Conservation (phyloP, 2,888 invertebrate species). For the Drosophila putrida region DNA sequence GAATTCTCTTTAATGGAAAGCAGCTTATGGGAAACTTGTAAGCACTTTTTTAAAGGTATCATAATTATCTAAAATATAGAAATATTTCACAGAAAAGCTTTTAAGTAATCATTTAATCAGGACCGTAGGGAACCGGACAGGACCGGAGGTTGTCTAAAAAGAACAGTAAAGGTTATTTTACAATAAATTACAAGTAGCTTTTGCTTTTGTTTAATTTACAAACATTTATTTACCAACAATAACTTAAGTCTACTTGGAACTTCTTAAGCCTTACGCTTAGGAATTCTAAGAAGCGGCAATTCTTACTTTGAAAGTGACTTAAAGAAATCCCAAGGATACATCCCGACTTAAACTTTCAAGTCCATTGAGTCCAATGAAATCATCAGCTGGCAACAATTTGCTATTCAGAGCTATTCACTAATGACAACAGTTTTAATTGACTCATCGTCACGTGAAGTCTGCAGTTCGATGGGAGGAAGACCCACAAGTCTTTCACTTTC, state of each 20-base stretch:
- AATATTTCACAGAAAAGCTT: background rate
- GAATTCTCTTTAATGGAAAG: too few relatives aligned
- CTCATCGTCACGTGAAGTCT: slow-evolving; percentile 11
- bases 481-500: slow-evolving; percentile 84
- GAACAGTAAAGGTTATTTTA: background rate
- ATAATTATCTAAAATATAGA: too few relatives aligned
- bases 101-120: too few relatives aligned
- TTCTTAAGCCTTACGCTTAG: background rate
- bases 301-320: background rate
- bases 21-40: too few relatives aligned
- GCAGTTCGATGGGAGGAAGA: slow-evolving; percentile 56
- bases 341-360: background rate
- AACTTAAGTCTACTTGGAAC: background rate
- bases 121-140: too few relatives aligned
- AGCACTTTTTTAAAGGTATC: too few relatives aligned
- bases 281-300: background rate
- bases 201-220: background rate
- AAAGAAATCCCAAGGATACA: background rate
- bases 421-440: slow-evolving; percentile 20
- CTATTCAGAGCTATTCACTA: slow-evolving; percentile 1
- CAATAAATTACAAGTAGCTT: background rate
- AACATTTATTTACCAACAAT: background rate
- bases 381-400: background rate
- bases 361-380: background rate
- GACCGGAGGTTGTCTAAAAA: too few relatives aligned